Evolutionary conservation across 2,113 vertebrate species (phyloP).

Genomic region (Megaceryle torquata): DNA sequence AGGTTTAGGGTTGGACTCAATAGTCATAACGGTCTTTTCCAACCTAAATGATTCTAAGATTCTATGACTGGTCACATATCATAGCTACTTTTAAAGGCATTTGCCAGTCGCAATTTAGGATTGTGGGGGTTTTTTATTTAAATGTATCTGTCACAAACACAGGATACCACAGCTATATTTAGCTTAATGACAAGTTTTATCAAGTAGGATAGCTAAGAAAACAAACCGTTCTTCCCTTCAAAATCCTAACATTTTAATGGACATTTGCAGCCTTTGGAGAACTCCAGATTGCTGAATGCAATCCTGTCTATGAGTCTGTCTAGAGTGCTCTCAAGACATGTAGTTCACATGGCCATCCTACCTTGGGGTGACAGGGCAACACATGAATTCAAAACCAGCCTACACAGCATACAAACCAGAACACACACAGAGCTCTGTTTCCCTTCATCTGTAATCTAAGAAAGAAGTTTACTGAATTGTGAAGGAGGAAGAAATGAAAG

Average conservation of each 20-base stretch:
- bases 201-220: not conserved
- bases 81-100: not conserved
- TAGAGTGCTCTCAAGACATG: not conserved
- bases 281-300: not conserved
- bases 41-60: not conserved
- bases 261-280: not conserved
- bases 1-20: not conserved
- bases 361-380: not conserved
- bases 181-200: not conserved
- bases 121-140: not conserved
- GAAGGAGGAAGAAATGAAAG: not conserved
- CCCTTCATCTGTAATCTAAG: not conserved
- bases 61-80: not conserved
- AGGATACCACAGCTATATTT: not conserved
- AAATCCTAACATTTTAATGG: not conserved
- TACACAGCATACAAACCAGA: not conserved
- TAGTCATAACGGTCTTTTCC: not conserved
- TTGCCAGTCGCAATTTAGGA: not conserved
- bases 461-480: not conserved
- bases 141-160: not conserved
- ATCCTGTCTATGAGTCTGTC: not conserved
- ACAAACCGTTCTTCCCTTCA: not conserved
- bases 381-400: not conserved
- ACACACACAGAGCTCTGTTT: not conserved
- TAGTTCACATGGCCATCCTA: not conserved